Evolutionary conservation across 1,140 invertebrate genomes (phyloP), one percentile per base, ranked within the genome.

Genomic region (Anoplolepis gracilipes): DNA sequence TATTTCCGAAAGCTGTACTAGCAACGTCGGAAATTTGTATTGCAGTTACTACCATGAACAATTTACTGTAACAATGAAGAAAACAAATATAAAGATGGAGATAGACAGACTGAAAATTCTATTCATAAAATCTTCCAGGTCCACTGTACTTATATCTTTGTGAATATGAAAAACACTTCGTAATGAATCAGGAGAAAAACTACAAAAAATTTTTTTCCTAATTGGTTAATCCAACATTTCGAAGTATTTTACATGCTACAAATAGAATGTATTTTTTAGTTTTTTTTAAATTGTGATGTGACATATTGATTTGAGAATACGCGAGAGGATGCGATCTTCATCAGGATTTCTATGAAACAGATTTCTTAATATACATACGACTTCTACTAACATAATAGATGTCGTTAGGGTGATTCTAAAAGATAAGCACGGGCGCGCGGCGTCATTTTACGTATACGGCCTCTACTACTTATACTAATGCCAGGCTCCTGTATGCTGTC

Each of bases 361-460:
- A 61, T 64, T 33, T 2, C 53, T 53, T 5, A 19, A 69, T 33
- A 42, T 82, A 73, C 73, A 87, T 30, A 59, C 8, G 75, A 86
- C 55, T 62, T 69, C 65, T 86, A 86, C 64, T 90, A 90, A 55
- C 25, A 86, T 72, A 73, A 42, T 53, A 85, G 91, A 88, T 90
- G 90, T 87, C 85, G 90, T 91, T 93, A 92, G 76, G 92, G 90
- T 95, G 94, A 97, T 90, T 96, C 96, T 72, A 95, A 94, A 78
- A 97, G 95, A 92, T 97, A 96, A 82, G 97, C 97, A 36, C 96
- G 95, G 39, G 97, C 97, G 92, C 97, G 96, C 36, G 97, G 96
- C 7, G 98, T 98, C 75, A 98, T 96, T 94, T 97, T 97, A 36
- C 98, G 96, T 55, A 98, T 96, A 53, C 98, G 96, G 7, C 98